These are phyloP conservation scores for Typhlomys cinereus DNA, from an alignment of 2,113 vertebrate species.

Conservation along the genomic window DNA sequence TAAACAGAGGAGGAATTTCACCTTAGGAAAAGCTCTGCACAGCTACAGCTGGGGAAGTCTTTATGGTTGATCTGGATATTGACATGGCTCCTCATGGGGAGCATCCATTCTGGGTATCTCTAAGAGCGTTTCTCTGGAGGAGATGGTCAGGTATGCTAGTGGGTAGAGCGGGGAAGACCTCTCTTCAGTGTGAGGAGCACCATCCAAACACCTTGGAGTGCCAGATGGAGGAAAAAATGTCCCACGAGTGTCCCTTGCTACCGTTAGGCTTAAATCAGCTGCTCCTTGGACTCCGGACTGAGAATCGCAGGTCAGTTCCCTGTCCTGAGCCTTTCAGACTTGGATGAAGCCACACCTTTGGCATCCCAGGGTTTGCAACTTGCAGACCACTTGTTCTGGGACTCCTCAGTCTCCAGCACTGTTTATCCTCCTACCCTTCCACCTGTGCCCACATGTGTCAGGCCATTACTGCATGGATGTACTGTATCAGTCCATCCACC, in stretches of 20 bases:
- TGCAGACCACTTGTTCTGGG: too few species aligned
- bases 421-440: not conserved
- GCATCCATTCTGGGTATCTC: not conserved
- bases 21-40: fast-evolving
- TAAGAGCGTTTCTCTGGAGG: not conserved
- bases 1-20: not conserved
- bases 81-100: not conserved
- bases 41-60: not conserved
- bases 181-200: not conserved
- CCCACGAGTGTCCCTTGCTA: not conserved
- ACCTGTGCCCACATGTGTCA: not conserved
- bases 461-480: too few species aligned
- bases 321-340: not conserved
- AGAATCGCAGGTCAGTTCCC: not conserved
- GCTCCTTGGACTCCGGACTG: not conserved
- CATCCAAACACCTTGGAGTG: not conserved
- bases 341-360: not conserved
- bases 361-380: not conserved
- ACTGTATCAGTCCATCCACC: too few species aligned
- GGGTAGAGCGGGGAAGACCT: not conserved
- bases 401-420: not conserved
- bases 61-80: too few species aligned
- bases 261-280: not conserved
- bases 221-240: not conserved
- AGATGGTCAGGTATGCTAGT: not conserved